Evolutionary conservation across 2,888 invertebrate genomes (phyloP), one percentile per base, ranked within the genome.

Genomic region (Drosophila helvetica): DNA sequence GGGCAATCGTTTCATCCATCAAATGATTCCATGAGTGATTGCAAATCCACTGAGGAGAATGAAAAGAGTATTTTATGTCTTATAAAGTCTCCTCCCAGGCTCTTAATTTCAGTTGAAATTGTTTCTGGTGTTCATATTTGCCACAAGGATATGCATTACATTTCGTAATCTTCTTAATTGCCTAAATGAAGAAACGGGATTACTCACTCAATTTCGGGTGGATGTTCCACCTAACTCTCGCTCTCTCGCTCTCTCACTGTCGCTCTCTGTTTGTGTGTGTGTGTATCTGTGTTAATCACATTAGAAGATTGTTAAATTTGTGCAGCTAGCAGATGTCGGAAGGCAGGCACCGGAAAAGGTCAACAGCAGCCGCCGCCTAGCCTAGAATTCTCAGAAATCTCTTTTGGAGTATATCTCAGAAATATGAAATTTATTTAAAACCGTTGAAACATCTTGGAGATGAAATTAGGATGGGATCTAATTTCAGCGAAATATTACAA

Each of bases 151-250:
- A 33, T 56, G 61, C 50, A 63, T 46, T 73, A 57, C 64, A 61
- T 53, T 66, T 58, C 62, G 72, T 77, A 86, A 78, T 77, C 81
- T 56, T 63, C 77, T 77, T 84, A 80, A 84, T 86, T 81, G 70
- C 75, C 70, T 76, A 75, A 78, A 71, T 81, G 74, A 66, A 74
- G 78, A 73, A 81, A 80, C 57, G 76, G 71, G 72, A 80, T 86
- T 77, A 72, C 43, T 65, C 38, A 59, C 66, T 38, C 60, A 68
- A 75, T 72, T 80, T 56, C 60, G 62, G 52, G 7, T 12, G 63
- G 61, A 74, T 68, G 64, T 54, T 50, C 47, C 46, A 42, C 53
- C 15, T 45, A n/a, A 4, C 22, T 52, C 9, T 5, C 19, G 3
- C 22, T 12, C 10, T 17, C 30, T 30, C 1, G 2, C 27, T 7